Evolutionary conservation across 2,888 invertebrate genomes (phyloP), one percentile per base, ranked within the genome.

Genomic region (Entomobrya proxima): DNA sequence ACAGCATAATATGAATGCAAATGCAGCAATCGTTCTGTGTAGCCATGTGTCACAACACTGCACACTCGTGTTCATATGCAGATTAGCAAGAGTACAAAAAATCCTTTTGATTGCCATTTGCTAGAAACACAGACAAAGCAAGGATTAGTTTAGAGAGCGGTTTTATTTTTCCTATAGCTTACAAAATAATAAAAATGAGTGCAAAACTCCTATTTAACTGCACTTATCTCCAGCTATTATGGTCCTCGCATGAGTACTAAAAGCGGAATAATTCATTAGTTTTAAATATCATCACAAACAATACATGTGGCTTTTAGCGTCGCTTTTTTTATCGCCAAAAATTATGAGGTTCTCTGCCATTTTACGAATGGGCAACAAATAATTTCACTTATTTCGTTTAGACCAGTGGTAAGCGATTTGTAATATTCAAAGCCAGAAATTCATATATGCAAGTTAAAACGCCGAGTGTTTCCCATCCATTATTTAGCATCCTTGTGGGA

Each of bases 401-500:
- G n/a, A n/a, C n/a, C n/a, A n/a, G n/a, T n/a, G n/a, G 6, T 50
- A 50, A 18, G 50, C 4, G 50, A 50, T 18, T 50, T 6, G 4
- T 50, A 50, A 18, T 58, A 18, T 35, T 18, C 55, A 15, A 27
- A 13, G 6, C n/a, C n/a, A 64, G 35, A 35, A 40, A 15, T 2
- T 2, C 37, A 40, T 30, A 32, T 61, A n/a, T n/a, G 27, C 50
- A 50, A 9, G 32, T 15, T 3, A 47, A 47, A 15, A 40, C 11
- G 67, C 24, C 47, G n/a, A 15, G 13, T 67, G 21, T 40, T 24
- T 37, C 15, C n/a, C 47, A 47, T 47, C 40, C 67, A 35, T 64
- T 18, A 32, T 35, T 67, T 67, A 24, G 37, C 21, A 40, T 24
- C 67, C 67, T 37, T 67, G 67, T n/a, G 64, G 32, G 40, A 67